A percentile compares a stretch with the other conserved stretches of the same genome.
Evolutionary conservation across 1,140 invertebrate genomes (phyloP).

Genomic region (Drosophila nigrodunni): DNA sequence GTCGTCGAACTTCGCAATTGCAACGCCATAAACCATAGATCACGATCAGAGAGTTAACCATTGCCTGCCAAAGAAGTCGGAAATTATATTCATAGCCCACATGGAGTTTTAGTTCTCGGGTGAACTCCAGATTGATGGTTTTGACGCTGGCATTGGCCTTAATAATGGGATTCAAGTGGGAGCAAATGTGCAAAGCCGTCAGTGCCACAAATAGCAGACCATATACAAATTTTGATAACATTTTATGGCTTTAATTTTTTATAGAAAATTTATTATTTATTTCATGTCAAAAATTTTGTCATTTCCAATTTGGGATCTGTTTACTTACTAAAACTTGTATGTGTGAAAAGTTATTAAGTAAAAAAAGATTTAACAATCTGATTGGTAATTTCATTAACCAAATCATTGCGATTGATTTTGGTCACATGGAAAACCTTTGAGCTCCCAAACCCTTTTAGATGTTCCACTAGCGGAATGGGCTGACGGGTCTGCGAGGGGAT

Average conservation of each 20-base stretch:
- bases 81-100: conserved; percentile 55
- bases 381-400: conserved; percentile 32
- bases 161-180: conserved; percentile 41
- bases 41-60: conserved; percentile 39
- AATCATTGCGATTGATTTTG: conserved; percentile 41
- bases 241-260: conserved; percentile 1
- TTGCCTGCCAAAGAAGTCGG: conserved; percentile 44
- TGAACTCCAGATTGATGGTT: conserved; percentile 25
- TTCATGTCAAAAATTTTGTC: neutral
- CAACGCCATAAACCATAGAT: conserved; percentile 50
- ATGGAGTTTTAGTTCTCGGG: conserved; percentile 39
- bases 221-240: conserved; percentile 49
- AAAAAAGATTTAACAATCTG: conserved; percentile 3
- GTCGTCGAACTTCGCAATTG: conserved; percentile 9
- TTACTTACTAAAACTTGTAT: neutral
- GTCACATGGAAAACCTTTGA: conserved; percentile 36
- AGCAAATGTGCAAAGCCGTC: conserved; percentile 45
- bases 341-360: neutral
- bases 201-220: conserved; percentile 29
- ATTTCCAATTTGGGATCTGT: neutral
- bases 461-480: conserved; percentile 50
- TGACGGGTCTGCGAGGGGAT: conserved; percentile 39
- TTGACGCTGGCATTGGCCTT: conserved; percentile 50
- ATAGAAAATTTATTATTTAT: conserved; percentile 4
- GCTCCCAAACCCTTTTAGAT: conserved; percentile 20